phyloP scores from a whole-genome alignment of 2,888 invertebrate genomes.

The Trilocha varians region DNA sequence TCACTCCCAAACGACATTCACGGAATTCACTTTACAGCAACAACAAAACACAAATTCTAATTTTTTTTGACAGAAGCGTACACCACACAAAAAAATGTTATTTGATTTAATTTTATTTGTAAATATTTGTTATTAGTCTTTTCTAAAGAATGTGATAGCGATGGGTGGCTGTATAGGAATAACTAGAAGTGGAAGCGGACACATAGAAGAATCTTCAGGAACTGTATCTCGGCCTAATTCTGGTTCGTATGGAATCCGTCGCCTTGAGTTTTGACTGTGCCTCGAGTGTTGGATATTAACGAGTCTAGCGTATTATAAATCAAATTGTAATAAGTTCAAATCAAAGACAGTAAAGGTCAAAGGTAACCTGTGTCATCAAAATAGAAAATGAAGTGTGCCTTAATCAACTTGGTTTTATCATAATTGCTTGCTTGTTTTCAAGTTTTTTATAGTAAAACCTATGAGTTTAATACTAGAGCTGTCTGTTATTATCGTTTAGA shows the following conservation, averaged over 20 bases:
- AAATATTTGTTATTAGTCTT: slow-evolving; percentile 55
- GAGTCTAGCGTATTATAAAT: not conserved
- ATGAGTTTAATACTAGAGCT: too few relatives aligned
- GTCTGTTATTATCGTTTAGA: too few relatives aligned
- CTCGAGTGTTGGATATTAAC: slow-evolving; percentile 10
- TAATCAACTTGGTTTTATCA: too few relatives aligned
- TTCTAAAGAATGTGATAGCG: slow-evolving; percentile 72
- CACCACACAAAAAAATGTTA: slow-evolving; percentile 60
- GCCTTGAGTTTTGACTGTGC: slow-evolving; percentile 36
- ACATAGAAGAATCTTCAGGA: slow-evolving; percentile 83
- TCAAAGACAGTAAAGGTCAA: not conserved
- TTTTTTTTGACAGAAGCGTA: slow-evolving; percentile 60
- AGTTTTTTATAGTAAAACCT: too few relatives aligned
- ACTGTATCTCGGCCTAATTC: slow-evolving; percentile 87
- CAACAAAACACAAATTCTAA: slow-evolving; percentile 50
- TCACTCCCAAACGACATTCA: not conserved
- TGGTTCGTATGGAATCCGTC: slow-evolving; percentile 72
- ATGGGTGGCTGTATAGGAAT: slow-evolving; percentile 94
- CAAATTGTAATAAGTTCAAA: not conserved
- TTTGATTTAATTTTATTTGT: slow-evolving; percentile 64
- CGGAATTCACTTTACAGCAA: slow-evolving; percentile 13
- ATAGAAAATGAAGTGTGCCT: too few relatives aligned
- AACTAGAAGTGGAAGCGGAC: slow-evolving; percentile 86
- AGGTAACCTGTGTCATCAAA: slow-evolving; percentile 13
- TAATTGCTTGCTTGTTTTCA: too few relatives aligned